These are phyloP conservation scores for Drosophila setifemur DNA, from an alignment of 1,140 invertebrate species.

Conservation along the genomic window DNA sequence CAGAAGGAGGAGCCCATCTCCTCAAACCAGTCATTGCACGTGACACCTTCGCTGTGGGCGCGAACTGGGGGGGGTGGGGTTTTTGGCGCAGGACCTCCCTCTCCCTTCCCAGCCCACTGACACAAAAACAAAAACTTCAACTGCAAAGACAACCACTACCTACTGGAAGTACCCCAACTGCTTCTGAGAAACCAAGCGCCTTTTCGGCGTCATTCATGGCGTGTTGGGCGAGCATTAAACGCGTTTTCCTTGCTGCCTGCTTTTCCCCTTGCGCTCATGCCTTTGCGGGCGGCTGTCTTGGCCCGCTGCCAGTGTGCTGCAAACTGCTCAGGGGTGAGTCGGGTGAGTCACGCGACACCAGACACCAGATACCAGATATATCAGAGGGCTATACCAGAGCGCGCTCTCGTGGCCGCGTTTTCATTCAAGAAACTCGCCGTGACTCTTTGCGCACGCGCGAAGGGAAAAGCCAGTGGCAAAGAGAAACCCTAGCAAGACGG, in stretches of 20 bases:
- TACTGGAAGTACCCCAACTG: slow-evolving; percentile 6
- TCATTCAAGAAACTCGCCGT: slow-evolving; percentile 64
- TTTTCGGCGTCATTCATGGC: slow-evolving; percentile 78
- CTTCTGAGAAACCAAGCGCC: slow-evolving; percentile 35
- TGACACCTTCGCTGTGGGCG: slow-evolving; percentile 44
- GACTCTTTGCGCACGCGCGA: slow-evolving; percentile 48
- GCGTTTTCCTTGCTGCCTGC: slow-evolving; percentile 23
- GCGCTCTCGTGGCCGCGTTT: slow-evolving; percentile 43
- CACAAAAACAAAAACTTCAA: slow-evolving; percentile 22
- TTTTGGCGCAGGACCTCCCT: neutral
- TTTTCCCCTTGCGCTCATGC: slow-evolving; percentile 20
- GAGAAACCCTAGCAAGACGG: slow-evolving; percentile 58
- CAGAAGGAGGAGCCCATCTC: neutral
- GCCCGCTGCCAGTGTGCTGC: neutral
- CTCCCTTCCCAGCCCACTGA: slow-evolving; percentile 26
- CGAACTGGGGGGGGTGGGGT: slow-evolving; percentile 21
- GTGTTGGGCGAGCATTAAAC: slow-evolving; percentile 62
- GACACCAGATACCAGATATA: neutral
- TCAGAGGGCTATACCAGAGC: neutral
- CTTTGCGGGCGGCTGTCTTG: slow-evolving; percentile 4
- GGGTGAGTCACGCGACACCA: slow-evolving; percentile 56
- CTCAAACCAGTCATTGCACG: slow-evolving; percentile 7
- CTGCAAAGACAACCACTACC: slow-evolving; percentile 13
- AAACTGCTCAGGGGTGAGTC: slow-evolving; percentile 8
- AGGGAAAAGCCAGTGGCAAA: slow-evolving; percentile 22